Evolutionary conservation across 2,113 vertebrate species (phyloP).

Genomic region (Anguilla rostrata): DNA sequence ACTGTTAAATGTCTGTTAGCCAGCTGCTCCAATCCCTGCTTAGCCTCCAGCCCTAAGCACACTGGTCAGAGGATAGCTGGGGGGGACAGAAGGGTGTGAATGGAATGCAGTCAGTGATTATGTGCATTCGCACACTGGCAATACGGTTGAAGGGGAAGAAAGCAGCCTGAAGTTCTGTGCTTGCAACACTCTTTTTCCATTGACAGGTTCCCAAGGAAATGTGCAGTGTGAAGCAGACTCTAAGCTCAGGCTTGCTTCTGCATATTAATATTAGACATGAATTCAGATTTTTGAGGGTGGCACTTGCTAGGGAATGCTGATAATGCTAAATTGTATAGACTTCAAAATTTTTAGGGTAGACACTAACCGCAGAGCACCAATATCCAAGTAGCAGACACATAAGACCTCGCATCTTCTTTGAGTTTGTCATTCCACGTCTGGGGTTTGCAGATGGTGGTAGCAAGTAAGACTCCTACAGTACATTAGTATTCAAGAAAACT

Average conservation of each 20-base stretch:
- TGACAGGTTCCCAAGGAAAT: neutral
- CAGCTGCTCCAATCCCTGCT: neutral
- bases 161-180: neutral
- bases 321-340: neutral
- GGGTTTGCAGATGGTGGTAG: neutral
- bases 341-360: neutral
- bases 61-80: neutral
- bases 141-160: neutral
- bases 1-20: neutral
- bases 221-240: neutral
- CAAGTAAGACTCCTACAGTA: neutral
- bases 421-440: neutral
- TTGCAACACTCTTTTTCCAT: neutral
- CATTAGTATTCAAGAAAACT: neutral
- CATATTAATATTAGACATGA: conserved; percentile 4
- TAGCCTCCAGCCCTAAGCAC: neutral
- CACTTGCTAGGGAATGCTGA: neutral
- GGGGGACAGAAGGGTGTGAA: neutral
- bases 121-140: no score
- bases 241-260: neutral
- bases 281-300: neutral
- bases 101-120: neutral
- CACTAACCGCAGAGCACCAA: neutral
- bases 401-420: neutral
- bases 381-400: neutral